Base-by-base conservation (phyloP, 1,140 invertebrate species). In the Akabosia matsudoensis region DNA sequence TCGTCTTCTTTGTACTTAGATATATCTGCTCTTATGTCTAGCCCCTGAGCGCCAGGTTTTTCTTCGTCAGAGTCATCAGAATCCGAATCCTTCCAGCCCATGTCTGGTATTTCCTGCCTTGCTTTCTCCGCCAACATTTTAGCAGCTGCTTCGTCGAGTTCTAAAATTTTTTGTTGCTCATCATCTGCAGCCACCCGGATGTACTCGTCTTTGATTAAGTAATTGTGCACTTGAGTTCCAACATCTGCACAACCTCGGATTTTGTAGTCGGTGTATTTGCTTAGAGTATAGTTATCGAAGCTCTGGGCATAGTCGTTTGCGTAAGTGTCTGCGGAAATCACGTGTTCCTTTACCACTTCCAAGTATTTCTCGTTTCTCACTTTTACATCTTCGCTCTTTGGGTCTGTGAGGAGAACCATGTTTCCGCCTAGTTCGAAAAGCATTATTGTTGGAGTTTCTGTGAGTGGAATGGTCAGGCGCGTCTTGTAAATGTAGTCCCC, bases 181-280 rank as follows among this genome's bases (percentile, higher is more conserved):
- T 77, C 78, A 7, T 70, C 76, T 67, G 72, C 74, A 13, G 33
- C 67, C 0, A 77, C 34, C 13, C 33, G 37, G 13, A 70, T 64
- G 33, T 79, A 79, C 52, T 79, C 78, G 67, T 79, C 78, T 13
- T 72, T 70, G 70, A 79, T 79, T 18, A 31, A 73, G 45, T 77
- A 79, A 3, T 0, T 77, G 33, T 77, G 73, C 4, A 61, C 54
- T 67, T 79, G 61, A 2, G 74, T 56, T 0, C 75, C 76, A 18
- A 70, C 33, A 37, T 79, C 78, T 22, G 1, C 34, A 67, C 76
- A 76, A 0, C 33, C 56, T 37, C 31, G 70, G 22, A 74, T 70
- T 34, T 76, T 77, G 70, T 75, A 77, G 2, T 76, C 76, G 2
- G 76, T 75, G 18, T 56, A 75, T 31, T 79, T 70, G 51, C 74